phyloP scores from a whole-genome alignment of 2,113 vertebrate genomes.

The Aramus guarauna region DNA sequence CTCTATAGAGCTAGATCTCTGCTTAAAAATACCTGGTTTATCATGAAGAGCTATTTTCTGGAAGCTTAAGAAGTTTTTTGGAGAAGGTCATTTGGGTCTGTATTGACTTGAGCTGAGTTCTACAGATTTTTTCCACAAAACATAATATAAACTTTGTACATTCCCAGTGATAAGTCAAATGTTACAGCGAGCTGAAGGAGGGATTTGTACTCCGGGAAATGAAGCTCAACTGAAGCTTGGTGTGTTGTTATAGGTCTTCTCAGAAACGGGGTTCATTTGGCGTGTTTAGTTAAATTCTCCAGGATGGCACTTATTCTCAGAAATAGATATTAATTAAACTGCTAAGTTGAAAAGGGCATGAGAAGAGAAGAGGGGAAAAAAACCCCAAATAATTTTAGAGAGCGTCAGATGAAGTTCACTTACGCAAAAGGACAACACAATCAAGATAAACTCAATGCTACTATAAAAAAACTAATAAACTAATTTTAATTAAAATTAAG shows the following conservation, averaged over 20 bases:
- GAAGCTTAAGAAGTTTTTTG: not conserved
- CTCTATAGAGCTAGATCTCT: not conserved
- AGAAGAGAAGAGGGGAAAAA: not conserved
- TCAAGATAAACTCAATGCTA: not conserved
- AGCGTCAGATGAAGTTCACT: not conserved
- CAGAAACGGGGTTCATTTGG: not conserved
- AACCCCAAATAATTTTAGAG: not conserved
- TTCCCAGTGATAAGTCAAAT: not conserved
- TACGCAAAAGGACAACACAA: not conserved
- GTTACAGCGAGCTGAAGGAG: not conserved
- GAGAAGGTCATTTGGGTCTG: not conserved
- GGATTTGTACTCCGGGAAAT: not conserved
- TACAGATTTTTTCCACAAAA: constrained; percentile 3
- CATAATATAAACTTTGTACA: not conserved
- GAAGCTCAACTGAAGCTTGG: not conserved
- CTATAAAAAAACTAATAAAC: not conserved
- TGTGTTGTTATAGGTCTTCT: not conserved
- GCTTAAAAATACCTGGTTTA: not conserved
- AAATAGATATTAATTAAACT: constrained; percentile 46
- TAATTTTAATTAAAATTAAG: not conserved
- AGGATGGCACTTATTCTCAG: constrained; percentile 1
- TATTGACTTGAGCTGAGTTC: not conserved
- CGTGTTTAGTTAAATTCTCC: constrained; percentile 4
- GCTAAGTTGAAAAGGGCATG: not conserved
- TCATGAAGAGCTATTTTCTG: not conserved